Evolutionary conservation across 2,113 vertebrate species (phyloP).

Genomic region (Peromyscus maniculatus): DNA sequence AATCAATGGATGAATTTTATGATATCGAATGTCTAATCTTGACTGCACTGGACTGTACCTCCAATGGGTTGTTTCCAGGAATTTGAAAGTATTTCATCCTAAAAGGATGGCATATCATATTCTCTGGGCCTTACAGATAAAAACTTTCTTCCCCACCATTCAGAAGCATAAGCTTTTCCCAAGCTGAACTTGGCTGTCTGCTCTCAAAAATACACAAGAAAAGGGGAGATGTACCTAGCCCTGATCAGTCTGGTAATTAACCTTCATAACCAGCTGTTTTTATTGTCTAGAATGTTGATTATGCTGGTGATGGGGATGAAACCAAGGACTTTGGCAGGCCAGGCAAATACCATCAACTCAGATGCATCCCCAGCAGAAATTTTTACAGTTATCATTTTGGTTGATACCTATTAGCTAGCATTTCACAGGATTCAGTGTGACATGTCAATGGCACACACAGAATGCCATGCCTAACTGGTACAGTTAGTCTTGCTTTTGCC

Average conservation of each 20-base stretch:
- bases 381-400: neutral
- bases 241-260: neutral
- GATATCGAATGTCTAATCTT: neutral
- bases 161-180: neutral
- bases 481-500: neutral
- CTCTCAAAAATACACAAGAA: neutral
- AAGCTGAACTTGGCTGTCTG: neutral
- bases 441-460: neutral
- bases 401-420: neutral
- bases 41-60: neutral
- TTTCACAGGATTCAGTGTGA: neutral
- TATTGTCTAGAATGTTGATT: neutral
- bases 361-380: neutral
- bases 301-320: neutral
- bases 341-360: neutral
- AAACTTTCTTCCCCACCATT: neutral
- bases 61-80: neutral
- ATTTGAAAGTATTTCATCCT: slow-evolving; percentile 5
- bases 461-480: neutral
- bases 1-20: neutral
- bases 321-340: neutral
- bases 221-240: neutral
- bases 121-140: neutral
- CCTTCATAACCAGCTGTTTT: neutral
- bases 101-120: neutral